Base-by-base conservation (phyloP, 2,888 invertebrate genomes). In the Acleris literana region DNA sequence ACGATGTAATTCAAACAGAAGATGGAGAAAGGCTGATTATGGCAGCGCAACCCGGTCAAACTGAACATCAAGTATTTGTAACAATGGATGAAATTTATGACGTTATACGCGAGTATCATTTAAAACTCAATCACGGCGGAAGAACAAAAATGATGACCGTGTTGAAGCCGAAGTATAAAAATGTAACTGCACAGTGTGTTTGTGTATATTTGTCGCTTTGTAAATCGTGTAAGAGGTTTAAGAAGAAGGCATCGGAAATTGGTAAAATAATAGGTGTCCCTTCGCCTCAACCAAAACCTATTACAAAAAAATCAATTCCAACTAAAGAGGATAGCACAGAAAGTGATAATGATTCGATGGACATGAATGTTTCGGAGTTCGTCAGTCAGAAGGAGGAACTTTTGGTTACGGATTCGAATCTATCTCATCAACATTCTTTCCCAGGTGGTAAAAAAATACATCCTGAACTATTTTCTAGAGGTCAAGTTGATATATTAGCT, bases 21-120 rank as follows among this genome's bases (percentile, higher is more conserved):
- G 68, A 75, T 0, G 82, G 83, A 16, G 83, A 84, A 65, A 79
- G 75, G 70, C 69, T 85, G n/a, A 79, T 71, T 29, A 71, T 77
- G 43, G 69, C 68, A 3, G 68, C 67, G 3, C 64, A 69, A 39
- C 70, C 74, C 5, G 77, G 76, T 2, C 70, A 80, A 63, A 74
- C 70, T 43, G 57, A 60, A 11, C 72, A 64, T 43, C 73, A 76
- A 69, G 71, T 78, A 67, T 79, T 77, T 59, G 82, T 86, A 3
- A 71, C 77, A 13, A 71, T 81, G 46, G 81, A 85, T 17, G 86
- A 87, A 71, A 81, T 81, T 66, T 87, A 82, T 58, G 85, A 85
- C n/a, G 81, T 86, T 44, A 78, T 87, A 71, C 73, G 74, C 0
- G 75, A 79, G 5, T 79, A 74, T 62, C 87, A 87, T 67, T 17